Evolutionary conservation across 2,797 vertebrate species (phyloP).

Genomic region (Loriculus beryllinus): DNA sequence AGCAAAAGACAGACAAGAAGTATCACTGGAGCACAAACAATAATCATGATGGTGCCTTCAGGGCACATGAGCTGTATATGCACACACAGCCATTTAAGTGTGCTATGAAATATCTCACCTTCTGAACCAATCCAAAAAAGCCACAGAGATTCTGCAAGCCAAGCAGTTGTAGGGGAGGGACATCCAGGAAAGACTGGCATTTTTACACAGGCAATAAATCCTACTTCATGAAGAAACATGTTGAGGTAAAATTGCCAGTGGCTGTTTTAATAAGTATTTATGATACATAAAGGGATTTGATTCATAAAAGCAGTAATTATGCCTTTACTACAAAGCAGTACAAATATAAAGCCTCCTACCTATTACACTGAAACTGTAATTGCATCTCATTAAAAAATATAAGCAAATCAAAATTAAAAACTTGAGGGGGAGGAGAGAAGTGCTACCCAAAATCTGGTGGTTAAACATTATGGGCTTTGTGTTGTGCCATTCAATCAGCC

Average conservation of each 20-base stretch:
- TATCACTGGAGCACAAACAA: background rate
- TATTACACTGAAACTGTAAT: conserved; percentile 64
- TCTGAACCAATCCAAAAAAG: conserved; percentile 37
- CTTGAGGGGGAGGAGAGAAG: background rate
- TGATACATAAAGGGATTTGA: conserved; percentile 69
- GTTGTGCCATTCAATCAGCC: conserved; percentile 41
- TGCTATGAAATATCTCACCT: conserved; percentile 19
- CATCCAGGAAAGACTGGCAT: conserved; percentile 28
- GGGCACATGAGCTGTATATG: background rate
- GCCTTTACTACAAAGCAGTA: conserved; percentile 69
- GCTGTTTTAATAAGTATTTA: conserved; percentile 71
- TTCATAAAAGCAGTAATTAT: conserved; percentile 63
- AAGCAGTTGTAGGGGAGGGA: conserved; percentile 41
- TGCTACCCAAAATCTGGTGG: background rate
- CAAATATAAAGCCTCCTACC: conserved; percentile 68
- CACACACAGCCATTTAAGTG: background rate
- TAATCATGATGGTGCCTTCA: background rate
- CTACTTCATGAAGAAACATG: conserved; percentile 65
- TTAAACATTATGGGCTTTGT: conserved; percentile 27
- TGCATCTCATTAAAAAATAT: conserved; percentile 62
- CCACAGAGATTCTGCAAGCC: conserved; percentile 40
- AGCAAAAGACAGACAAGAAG: background rate
- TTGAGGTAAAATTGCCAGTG: conserved; percentile 57
- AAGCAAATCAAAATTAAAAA: conserved; percentile 68
- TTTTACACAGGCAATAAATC: conserved; percentile 64